Conservation (phyloP, 2,888 invertebrate genomes). For the Lasioglossum morio region DNA sequence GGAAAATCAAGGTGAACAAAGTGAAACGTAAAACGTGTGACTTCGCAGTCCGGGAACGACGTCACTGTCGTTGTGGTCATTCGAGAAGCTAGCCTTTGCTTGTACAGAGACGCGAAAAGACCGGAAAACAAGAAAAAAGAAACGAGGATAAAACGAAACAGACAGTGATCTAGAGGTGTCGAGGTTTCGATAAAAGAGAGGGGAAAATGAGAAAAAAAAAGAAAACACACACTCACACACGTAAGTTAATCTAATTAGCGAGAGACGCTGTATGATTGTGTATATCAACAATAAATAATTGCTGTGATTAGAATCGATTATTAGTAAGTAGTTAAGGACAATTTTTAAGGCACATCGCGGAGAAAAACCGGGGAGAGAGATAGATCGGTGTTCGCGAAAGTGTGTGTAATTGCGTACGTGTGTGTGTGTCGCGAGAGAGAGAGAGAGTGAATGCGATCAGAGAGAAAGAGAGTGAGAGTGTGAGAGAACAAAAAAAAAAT, state of each 20-base stretch:
- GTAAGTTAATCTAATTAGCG: slow-evolving; percentile 79
- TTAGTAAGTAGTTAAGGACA: slow-evolving; percentile 83
- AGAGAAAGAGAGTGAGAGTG: neutral
- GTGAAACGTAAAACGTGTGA: neutral
- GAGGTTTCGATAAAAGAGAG: slow-evolving; percentile 44
- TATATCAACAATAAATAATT: slow-evolving; percentile 85
- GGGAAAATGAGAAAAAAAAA: slow-evolving; percentile 40
- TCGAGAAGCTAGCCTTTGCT: slow-evolving; percentile 61
- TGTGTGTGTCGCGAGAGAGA: neutral
- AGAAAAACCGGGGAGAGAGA: slow-evolving; percentile 22
- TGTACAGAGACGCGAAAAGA: slow-evolving; percentile 5
- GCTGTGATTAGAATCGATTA: slow-evolving; percentile 85
- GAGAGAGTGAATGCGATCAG: neutral
- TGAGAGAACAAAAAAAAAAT: neutral
- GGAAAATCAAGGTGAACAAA: neutral
- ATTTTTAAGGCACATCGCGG: slow-evolving; percentile 78
- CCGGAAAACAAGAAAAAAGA: neutral
- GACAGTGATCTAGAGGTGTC: neutral
- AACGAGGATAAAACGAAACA: neutral
- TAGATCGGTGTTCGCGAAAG: neutral
- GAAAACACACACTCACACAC: slow-evolving; percentile 45
- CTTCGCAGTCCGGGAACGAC: slow-evolving; percentile 18
- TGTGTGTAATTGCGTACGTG: slow-evolving; percentile 3
- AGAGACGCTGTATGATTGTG: slow-evolving; percentile 84
- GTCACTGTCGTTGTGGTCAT: slow-evolving; percentile 46